A percentile compares a stretch with the other conserved stretches of the same genome.
phyloP scores from a whole-genome alignment of 2,113 vertebrate species.

The zebrafish (Danio rerio) region DNA sequence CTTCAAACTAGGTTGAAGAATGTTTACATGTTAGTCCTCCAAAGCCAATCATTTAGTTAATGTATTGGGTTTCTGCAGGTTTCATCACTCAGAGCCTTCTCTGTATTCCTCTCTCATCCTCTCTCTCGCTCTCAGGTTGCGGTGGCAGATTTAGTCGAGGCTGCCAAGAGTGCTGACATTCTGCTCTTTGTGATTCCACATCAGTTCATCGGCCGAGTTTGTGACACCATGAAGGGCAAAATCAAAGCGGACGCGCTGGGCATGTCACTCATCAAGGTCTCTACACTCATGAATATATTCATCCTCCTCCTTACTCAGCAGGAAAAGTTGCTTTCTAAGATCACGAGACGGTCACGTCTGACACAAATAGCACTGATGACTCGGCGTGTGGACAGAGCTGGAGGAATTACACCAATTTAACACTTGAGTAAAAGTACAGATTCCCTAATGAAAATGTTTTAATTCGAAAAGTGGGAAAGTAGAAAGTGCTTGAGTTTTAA shows the following conservation, averaged over 20 bases:
- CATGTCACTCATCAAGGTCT: constrained; percentile 95
- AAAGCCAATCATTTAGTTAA: background rate
- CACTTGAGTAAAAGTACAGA: no score
- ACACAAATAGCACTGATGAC: background rate
- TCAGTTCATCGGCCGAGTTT: constrained; percentile 89
- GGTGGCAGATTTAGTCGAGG: constrained; percentile 88
- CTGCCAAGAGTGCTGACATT: constrained; percentile 83
- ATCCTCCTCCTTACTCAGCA: constrained; percentile 12
- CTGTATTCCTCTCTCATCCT: background rate
- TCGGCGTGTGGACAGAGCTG: constrained; percentile 6
- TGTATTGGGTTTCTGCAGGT: background rate
- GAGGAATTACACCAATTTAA: no score
- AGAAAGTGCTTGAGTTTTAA: no score
- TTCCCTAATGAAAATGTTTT: no score
- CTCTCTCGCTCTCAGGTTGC: constrained; percentile 80
- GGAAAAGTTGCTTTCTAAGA: background rate
- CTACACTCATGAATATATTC: background rate
- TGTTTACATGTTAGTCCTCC: no score
- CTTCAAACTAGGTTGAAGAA: no score
- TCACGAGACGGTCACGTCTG: constrained; percentile 30
- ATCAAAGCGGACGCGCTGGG: constrained; percentile 85
- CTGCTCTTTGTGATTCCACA: constrained; percentile 96
- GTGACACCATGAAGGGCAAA: constrained; percentile 88
- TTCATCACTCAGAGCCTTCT: background rate
- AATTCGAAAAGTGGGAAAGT: no score